Evolutionary conservation across 2,888 invertebrate species (phyloP).

Genomic region (Drosophila seclusa): DNA sequence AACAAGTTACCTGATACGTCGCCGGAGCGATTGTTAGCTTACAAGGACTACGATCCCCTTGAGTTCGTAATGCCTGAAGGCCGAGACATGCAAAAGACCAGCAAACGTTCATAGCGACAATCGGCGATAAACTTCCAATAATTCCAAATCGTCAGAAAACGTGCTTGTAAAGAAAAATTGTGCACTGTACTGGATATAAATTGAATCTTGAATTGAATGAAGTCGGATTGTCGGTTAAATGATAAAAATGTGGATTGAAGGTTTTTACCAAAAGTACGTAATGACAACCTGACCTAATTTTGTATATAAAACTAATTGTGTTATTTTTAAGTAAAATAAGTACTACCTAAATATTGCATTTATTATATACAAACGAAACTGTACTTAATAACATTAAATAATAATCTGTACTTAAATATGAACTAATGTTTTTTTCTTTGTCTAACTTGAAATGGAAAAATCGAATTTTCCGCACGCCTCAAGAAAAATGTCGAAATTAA

Average conservation of each 20-base stretch:
- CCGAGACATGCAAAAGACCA: constrained; percentile 44
- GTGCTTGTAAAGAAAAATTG: not conserved
- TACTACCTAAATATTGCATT: constrained; percentile 49
- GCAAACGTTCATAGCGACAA: constrained; percentile 60
- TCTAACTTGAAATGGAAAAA: not conserved
- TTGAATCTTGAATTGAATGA: too few species aligned
- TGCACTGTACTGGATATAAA: constrained; percentile 19
- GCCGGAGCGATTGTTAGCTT: constrained; percentile 82
- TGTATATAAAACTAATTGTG: constrained; percentile 57
- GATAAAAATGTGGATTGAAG: constrained; percentile 6
- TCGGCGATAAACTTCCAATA: constrained; percentile 12
- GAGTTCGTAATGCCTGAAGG: constrained; percentile 76
- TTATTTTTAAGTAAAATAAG: constrained; percentile 35
- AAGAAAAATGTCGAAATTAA: not conserved
- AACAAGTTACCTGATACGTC: constrained; percentile 82
- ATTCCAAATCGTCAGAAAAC: not conserved
- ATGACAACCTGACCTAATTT: constrained; percentile 48
- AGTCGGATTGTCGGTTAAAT: constrained; percentile 1
- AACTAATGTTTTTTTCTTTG: not conserved
- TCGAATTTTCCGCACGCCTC: not conserved
- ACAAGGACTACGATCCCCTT: constrained; percentile 83
- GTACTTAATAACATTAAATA: constrained; percentile 52
- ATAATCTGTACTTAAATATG: constrained; percentile 53
- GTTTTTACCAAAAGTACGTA: constrained; percentile 51
- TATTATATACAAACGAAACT: constrained; percentile 50